Conservation (phyloP, 2,113 vertebrate species). For the Callithrix jacchus region DNA sequence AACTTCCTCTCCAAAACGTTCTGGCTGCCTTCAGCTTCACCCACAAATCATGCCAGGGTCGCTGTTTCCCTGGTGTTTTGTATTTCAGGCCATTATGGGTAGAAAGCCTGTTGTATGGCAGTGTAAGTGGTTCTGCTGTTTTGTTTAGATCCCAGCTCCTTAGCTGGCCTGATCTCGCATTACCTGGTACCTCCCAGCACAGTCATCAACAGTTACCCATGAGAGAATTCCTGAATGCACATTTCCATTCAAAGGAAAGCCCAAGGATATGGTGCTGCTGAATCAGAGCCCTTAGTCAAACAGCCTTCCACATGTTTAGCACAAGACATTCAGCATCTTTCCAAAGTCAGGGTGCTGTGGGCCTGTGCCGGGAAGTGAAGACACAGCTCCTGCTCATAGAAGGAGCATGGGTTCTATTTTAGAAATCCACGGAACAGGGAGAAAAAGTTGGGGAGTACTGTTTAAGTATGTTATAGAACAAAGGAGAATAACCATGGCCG, state of each 20-base stretch:
- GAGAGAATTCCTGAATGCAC: background rate
- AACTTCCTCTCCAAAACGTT: no score
- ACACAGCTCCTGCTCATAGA: no score
- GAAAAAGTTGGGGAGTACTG: fast-evolving
- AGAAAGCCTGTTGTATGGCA: background rate
- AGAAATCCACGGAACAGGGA: fast-evolving
- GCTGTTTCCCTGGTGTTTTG: no score
- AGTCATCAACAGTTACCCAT: no score
- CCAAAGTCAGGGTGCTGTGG: background rate
- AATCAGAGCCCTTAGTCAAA: background rate
- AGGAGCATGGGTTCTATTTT: background rate
- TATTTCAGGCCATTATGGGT: fast-evolving
- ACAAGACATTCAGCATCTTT: background rate
- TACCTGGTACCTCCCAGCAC: no score
- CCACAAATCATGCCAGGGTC: fast-evolving
- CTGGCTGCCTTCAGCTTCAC: background rate
- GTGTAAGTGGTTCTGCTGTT: fast-evolving
- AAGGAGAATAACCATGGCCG: background rate
- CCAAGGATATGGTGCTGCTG: no score
- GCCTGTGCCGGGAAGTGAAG: background rate
- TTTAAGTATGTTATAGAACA: no score
- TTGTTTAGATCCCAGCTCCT: no score
- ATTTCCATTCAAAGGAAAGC: background rate
- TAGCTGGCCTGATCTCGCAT: background rate
- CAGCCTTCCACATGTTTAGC: background rate